Percentiles rank a stretch among this genome's conserved stretches.
Evolutionary conservation across 2,888 invertebrate genomes (phyloP).

Genomic region (Ophion ellenae): DNA sequence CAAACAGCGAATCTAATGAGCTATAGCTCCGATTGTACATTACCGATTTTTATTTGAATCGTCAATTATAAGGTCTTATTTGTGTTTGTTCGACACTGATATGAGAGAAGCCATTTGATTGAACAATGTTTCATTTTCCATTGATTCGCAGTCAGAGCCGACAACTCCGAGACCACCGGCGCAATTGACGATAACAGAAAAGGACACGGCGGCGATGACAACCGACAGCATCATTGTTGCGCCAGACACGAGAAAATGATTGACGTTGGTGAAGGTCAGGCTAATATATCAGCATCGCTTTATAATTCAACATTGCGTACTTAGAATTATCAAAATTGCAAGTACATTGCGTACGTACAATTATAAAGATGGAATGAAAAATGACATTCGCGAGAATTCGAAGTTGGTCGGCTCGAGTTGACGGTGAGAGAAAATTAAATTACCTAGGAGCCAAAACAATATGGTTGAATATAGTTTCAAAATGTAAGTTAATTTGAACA

Average conservation of each 20-base stretch:
- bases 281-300: neutral
- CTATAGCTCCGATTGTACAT: neutral
- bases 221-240: constrained; percentile 76
- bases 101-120: neutral
- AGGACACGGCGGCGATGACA: constrained; percentile 57
- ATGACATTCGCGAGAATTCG: neutral
- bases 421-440: neutral
- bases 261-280: constrained; percentile 80
- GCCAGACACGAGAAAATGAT: constrained; percentile 80
- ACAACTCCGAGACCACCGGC: constrained; percentile 49
- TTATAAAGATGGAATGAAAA: neutral
- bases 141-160: constrained; percentile 60
- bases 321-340: no score
- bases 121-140: constrained; percentile 49
- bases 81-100: neutral
- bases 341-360: no score
- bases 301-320: no score
- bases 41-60: neutral
- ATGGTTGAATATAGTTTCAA: no score
- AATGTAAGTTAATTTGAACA: no score
- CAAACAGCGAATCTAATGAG: neutral
- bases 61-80: neutral
- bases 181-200: constrained; percentile 48
- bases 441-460: no score
- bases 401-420: neutral